These are phyloP conservation scores for Drosophila hawaiiensis DNA, from an alignment of 2,888 invertebrate species.

Conservation along the genomic window DNA sequence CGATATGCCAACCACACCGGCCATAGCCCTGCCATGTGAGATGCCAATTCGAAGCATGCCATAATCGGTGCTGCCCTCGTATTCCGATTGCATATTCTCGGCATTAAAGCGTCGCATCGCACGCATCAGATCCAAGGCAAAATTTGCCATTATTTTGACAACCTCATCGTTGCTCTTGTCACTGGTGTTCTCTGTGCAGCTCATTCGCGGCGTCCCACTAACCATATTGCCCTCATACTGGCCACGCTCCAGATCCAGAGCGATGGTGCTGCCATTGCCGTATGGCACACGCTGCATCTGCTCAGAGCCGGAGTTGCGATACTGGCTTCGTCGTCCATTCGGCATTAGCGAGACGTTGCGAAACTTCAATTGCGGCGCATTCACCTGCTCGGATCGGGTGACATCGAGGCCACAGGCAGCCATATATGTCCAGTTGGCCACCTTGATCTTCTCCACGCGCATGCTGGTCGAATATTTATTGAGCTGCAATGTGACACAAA, in stretches of 20 bases:
- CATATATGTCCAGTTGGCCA: conserved; percentile 98
- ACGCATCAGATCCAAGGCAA: conserved; percentile 90
- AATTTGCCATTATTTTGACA: conserved; percentile 88
- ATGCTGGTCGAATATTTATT: conserved; percentile 87
- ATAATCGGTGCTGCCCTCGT: conserved; percentile 77
- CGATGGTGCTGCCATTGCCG: conserved; percentile 65
- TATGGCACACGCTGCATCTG: conserved; percentile 62
- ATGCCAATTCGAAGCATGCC: conserved; percentile 88
- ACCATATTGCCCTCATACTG: conserved; percentile 76
- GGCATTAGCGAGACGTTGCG: conserved; percentile 82
- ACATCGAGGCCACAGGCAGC: conserved; percentile 96
- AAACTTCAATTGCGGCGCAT: conserved; percentile 78
- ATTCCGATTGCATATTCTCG: conserved; percentile 87
- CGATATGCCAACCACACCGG: conserved; percentile 96
- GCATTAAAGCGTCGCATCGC: conserved; percentile 87
- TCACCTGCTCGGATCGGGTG: conserved; percentile 87
- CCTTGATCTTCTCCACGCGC: conserved; percentile 97
- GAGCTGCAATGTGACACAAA: conserved; percentile 85
- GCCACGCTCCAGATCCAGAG: conserved; percentile 67
- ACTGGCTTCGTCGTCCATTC: conserved; percentile 82
- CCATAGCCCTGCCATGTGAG: conserved; percentile 95
- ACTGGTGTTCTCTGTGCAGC: conserved; percentile 60
- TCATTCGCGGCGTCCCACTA: conserved; percentile 36
- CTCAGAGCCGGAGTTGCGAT: conserved; percentile 55
- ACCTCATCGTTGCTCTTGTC: conserved; percentile 84